phyloP scores from a whole-genome alignment of 2,888 invertebrate species.

The Elysia crispata region DNA sequence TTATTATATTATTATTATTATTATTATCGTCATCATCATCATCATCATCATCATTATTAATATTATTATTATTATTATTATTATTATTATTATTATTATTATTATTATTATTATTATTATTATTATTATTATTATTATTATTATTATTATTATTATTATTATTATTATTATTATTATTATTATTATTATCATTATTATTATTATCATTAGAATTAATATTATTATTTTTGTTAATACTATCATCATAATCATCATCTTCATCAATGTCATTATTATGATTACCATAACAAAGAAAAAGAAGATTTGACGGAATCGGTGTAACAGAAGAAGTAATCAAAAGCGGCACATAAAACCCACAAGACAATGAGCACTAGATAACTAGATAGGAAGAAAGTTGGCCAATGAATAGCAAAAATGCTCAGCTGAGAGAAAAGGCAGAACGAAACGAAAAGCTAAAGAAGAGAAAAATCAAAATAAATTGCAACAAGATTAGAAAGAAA shows the following conservation, averaged over 20 bases:
- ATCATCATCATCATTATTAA: neutral
- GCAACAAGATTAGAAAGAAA: no score
- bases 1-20: conserved; percentile 23
- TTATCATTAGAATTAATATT: conserved; percentile 17
- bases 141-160: neutral
- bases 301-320: no score
- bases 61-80: neutral
- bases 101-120: neutral
- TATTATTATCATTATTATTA: conserved; percentile 26
- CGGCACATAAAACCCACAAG: no score
- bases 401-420: no score
- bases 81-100: neutral
- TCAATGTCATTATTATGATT: conserved; percentile 9
- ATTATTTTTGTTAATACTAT: conserved; percentile 27
- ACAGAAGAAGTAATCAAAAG: no score
- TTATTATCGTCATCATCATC: conserved; percentile 11
- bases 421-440: no score
- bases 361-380: no score
- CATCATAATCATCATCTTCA: conserved; percentile 24
- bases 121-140: neutral
- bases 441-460: no score
- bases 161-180: conserved; percentile 22
- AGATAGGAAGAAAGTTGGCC: no score
- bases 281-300: no score
- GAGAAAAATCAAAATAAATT: no score